A percentile compares a stretch with the other conserved stretches of the same genome.
Evolutionary conservation across 2,113 vertebrate genomes (phyloP).

Genomic region (Odocoileus hemionus): DNA sequence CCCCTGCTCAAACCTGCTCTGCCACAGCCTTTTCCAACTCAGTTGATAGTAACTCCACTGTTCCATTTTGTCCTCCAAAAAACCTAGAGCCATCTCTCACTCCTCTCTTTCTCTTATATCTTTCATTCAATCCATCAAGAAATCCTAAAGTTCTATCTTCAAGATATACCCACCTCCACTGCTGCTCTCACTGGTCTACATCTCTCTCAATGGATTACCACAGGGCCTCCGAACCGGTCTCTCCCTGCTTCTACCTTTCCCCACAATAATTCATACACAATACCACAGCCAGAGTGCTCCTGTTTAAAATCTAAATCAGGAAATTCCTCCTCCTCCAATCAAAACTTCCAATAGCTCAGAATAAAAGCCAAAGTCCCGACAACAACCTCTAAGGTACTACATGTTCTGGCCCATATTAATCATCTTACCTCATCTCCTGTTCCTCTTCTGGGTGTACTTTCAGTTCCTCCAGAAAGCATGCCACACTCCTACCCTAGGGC

Average conservation of each 20-base stretch:
- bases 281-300: background rate
- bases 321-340: background rate
- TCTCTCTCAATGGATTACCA: background rate
- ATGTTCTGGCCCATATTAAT: background rate
- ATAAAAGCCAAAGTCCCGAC: background rate
- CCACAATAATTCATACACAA: background rate
- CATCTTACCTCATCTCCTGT: background rate
- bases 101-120: background rate
- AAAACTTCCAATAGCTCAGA: background rate
- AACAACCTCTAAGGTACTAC: background rate
- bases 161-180: background rate
- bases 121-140: background rate
- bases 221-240: background rate
- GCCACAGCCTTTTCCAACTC: background rate
- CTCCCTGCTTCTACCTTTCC: background rate
- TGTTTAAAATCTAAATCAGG: background rate
- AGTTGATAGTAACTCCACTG: background rate
- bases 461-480: constrained; percentile 4
- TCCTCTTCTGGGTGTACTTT: background rate
- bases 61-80: background rate
- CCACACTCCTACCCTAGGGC: background rate
- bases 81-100: background rate
- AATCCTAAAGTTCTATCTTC: background rate
- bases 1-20: background rate
- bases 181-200: background rate